Conservation (phyloP, 2,113 vertebrate species). For the Stigmatopora nigra region DNA sequence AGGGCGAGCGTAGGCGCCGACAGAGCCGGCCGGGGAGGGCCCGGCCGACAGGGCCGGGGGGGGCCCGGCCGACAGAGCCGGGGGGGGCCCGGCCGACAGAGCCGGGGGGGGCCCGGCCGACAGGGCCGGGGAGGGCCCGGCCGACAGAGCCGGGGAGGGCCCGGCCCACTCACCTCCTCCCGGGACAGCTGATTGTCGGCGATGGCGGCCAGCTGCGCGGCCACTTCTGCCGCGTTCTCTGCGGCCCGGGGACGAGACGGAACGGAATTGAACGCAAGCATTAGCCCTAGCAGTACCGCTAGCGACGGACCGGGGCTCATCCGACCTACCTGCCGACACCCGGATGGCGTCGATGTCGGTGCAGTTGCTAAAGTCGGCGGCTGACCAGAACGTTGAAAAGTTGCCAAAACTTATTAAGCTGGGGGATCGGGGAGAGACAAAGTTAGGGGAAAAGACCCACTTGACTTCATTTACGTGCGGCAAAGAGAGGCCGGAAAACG, state of each 20-base stretch:
- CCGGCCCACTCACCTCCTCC: constrained; percentile 63
- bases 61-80: background rate
- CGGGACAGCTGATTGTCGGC: constrained; percentile 75
- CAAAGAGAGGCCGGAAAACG: too few relatives aligned
- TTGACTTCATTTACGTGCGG: too few relatives aligned
- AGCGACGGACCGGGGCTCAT: too few relatives aligned
- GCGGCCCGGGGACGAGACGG: constrained; percentile 10
- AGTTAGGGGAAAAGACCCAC: background rate
- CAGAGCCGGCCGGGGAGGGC: too few relatives aligned
- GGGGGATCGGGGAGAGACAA: background rate
- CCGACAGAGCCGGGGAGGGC: background rate
- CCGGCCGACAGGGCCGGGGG: background rate
- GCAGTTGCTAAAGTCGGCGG: constrained; percentile 77
- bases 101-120: background rate
- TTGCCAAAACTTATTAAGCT: constrained; percentile 68
- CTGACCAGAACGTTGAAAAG: constrained; percentile 73
- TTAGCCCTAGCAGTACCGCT: too few relatives aligned
- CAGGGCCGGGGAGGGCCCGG: background rate
- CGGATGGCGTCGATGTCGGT: constrained; percentile 56
- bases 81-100: background rate
- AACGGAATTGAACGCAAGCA: too few relatives aligned
- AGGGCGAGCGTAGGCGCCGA: background rate
- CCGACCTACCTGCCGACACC: constrained; percentile 65
- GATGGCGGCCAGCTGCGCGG: constrained; percentile 78
- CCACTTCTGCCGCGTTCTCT: constrained; percentile 83